phyloP scores from a whole-genome alignment of 2,888 invertebrate species.

The Pandemis cinnamomeana region DNA sequence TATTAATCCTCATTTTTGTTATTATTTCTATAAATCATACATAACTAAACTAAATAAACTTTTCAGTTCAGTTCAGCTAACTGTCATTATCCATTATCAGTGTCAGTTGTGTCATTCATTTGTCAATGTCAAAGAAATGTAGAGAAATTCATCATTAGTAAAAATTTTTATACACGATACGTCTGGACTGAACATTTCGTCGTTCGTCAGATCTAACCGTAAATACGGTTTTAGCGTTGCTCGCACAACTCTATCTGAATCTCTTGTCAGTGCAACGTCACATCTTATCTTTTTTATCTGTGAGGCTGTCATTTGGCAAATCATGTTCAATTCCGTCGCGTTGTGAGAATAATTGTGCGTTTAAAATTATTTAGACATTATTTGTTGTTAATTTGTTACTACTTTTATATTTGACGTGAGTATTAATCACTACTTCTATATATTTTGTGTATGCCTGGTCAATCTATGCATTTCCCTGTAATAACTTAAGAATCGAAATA shows the following conservation, averaged over 20 bases:
- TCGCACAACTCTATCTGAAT: constrained; percentile 12
- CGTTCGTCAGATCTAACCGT: not conserved
- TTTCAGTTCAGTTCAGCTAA: not conserved
- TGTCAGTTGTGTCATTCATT: constrained; percentile 19
- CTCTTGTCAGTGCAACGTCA: constrained; percentile 32
- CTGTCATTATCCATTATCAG: not conserved
- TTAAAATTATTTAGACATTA: constrained; percentile 42
- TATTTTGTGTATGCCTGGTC: constrained; percentile 25
- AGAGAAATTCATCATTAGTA: not conserved
- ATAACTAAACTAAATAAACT: not conserved
- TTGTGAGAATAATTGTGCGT: constrained; percentile 49
- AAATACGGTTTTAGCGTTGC: constrained; percentile 1
- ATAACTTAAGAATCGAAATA: constrained; percentile 32
- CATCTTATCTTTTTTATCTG: constrained; percentile 43
- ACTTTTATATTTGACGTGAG: constrained; percentile 34
- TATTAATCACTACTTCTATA: constrained; percentile 51
- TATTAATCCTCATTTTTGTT: constrained; percentile 55
- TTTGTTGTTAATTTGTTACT: constrained; percentile 38
- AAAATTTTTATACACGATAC: constrained; percentile 10
- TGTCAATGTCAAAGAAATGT: constrained; percentile 15
- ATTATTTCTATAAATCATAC: constrained; percentile 9
- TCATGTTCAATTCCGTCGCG: constrained; percentile 61
- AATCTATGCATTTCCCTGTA: not conserved
- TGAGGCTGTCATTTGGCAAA: constrained; percentile 64
- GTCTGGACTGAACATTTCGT: not conserved